Base-by-base conservation (phyloP, 2,888 invertebrate species). In the Mallateleia sp. region DNA sequence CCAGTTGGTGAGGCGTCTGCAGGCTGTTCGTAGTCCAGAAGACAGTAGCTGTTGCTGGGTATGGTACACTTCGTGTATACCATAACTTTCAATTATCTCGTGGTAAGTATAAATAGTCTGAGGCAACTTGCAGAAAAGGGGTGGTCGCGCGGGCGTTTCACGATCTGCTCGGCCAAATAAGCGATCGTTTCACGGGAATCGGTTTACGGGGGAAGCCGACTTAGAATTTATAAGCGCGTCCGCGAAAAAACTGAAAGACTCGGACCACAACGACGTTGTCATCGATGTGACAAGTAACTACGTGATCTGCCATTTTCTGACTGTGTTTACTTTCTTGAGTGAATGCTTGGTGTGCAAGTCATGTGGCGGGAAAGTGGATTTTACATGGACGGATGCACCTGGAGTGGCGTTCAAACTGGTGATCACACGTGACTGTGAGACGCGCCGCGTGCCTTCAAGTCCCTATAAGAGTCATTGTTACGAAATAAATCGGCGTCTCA, bases 391-490 rank as follows among this genome's bases (percentile, higher is more conserved):
- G 14, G 15, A 1, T 9, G 62, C 25, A 71, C 38, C 79, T 28
- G 90, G 91, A 24, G 72, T 91, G n/a, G 89, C 89, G 32, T 92
- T 90, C 56, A 89, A 91, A 74, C 83, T 90, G 66, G 82, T 82
- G 22, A 67, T 90, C 28, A 34, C 24, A 14, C 89, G 88, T 82
- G 28, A 38, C 25, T 90, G 89, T 79, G 89, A 85, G 62, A 20
- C 34, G 45, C 47, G 77, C 54, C 54, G 81, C 60, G 89, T 91
- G 22, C 45, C 85, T 67, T 90, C 89, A 52, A 82, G 88, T 52
- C 89, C 89, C 15, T 58, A 87, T 3, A 72, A 82, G 9, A 54
- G 81, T 71, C 87, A 71, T 38, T 86, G 86, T 22, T 90, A 64
- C 69, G 91, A 91, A 87, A 85, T 91, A 32, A 91, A 91, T 74